A percentile compares a stretch with the other conserved stretches of the same genome.
Conservation (phyloP, 2,113 vertebrate species). For the Pedionomus torquatus region DNA sequence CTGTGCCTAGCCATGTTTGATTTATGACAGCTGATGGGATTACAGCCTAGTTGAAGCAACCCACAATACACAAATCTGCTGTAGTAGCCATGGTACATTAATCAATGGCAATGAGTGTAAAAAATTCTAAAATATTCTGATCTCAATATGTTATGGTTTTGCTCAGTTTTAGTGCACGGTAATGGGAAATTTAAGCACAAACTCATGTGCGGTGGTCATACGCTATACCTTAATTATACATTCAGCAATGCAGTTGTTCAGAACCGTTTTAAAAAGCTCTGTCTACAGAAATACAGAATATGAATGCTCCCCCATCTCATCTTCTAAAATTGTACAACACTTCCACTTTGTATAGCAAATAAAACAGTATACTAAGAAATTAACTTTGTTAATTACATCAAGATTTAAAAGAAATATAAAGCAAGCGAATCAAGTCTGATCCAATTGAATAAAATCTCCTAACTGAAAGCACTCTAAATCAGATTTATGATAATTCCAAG, state of each 20-base stretch:
- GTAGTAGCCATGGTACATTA: not conserved
- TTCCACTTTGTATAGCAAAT: not conserved
- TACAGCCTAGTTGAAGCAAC: not conserved
- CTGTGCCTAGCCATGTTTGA: not conserved
- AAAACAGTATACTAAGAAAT: conserved; percentile 9
- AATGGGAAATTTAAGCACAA: not conserved
- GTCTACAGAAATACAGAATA: not conserved
- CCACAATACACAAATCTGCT: not conserved
- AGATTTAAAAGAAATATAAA: conserved; percentile 49
- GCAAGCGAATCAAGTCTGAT: not conserved
- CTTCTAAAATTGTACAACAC: not conserved
- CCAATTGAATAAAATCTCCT: conserved; percentile 33
- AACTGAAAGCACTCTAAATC: conserved; percentile 24
- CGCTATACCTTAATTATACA: not conserved
- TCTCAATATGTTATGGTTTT: not conserved
- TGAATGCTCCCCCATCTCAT: not conserved
- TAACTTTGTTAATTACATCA: conserved; percentile 42
- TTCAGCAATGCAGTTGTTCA: not conserved
- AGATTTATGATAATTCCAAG: conserved; percentile 3
- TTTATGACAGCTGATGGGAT: not conserved
- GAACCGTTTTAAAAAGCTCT: not conserved
- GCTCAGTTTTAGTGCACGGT: not conserved
- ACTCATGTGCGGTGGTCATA: not conserved
- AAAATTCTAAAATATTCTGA: not conserved
- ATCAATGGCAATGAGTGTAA: not conserved